Percentiles rank a stretch among this genome's conserved stretches.
phyloP scores from a whole-genome alignment of 2,113 vertebrate species.

The Hippoglossus stenolepis region DNA sequence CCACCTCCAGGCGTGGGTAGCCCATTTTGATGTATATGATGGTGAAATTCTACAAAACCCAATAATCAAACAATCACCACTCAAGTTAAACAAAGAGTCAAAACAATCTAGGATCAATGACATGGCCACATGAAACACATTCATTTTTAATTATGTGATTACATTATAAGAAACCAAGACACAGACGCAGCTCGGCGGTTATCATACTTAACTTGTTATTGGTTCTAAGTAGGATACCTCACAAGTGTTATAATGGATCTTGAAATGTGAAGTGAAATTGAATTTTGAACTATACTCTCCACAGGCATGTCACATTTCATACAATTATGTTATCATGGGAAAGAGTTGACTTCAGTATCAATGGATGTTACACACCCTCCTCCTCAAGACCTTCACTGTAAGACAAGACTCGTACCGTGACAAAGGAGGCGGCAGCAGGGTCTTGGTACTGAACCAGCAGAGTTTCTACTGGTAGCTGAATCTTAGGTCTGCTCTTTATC shows the following conservation, averaged over 20 bases:
- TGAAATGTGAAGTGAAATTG: too few relatives aligned
- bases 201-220: too few relatives aligned
- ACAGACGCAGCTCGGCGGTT: too few relatives aligned
- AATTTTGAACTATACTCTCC: background rate
- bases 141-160: too few relatives aligned
- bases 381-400: too few relatives aligned
- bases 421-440: constrained; percentile 96
- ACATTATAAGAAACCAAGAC: too few relatives aligned
- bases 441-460: constrained; percentile 98
- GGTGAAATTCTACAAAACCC: constrained; percentile 91
- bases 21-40: constrained; percentile 99
- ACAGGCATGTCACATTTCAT: background rate
- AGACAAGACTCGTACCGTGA: constrained; percentile 84
- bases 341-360: too few relatives aligned
- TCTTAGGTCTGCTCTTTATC: constrained; percentile 97
- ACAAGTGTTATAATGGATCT: too few relatives aligned
- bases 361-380: too few relatives aligned
- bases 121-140: too few relatives aligned
- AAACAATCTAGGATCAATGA: background rate
- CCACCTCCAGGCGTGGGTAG: constrained; percentile 94
- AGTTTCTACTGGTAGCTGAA: constrained; percentile 97
- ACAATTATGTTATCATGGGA: background rate
- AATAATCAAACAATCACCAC: constrained; percentile 7
- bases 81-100: background rate
- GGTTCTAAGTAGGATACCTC: too few relatives aligned